Base-by-base conservation (phyloP, 2,888 invertebrate genomes). In the Anorthoa munda region DNA sequence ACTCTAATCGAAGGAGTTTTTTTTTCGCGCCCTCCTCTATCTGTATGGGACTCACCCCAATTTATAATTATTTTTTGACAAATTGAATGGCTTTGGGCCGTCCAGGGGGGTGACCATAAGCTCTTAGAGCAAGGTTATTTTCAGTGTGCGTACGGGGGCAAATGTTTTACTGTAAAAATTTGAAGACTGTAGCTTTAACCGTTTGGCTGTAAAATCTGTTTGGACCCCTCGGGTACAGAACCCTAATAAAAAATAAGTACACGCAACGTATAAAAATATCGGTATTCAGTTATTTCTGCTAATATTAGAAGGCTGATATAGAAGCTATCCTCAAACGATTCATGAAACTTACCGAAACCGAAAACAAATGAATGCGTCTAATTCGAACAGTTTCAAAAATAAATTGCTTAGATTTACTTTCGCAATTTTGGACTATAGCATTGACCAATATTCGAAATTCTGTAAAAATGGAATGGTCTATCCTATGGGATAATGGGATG, bases 361-460 rank as follows among this genome's bases (percentile, higher is more conserved):
- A 51, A 31, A 74, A 51, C 18, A 21, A 71, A 45, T 26, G 11
- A 58, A 64, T 51, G 56, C 26, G n/a, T 72, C 18, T 53, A 4
- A 73, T 56, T 74, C 5, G 17, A 64, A 45, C 50, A n/a, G 7
- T 50, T 64, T 64, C 7, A 18, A 26, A 59, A 73, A 55, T 39
- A 56, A 65, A 45, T 45, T 56, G 23, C 21, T 4, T 0, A 23
- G 1, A 72, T 31, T 2, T 11, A 1, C 31, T 13, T 46, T 11
- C 12, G 15, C 9, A 46, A 46, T 21, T 72, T 55, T 51, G 7
- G 0, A 21, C 50, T 5, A 15, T 5, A 51, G 45, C 4, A 31
- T 51, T 55, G 31, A 2, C 15, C 26, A 31, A 53, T 23, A 39
- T 72, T n/a, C 18, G 1, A 21, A 13, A 13, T 31, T 56, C 12